Evolutionary conservation across 2,113 vertebrate species (phyloP).

Genomic region (Tychaedon coryphoeus): DNA sequence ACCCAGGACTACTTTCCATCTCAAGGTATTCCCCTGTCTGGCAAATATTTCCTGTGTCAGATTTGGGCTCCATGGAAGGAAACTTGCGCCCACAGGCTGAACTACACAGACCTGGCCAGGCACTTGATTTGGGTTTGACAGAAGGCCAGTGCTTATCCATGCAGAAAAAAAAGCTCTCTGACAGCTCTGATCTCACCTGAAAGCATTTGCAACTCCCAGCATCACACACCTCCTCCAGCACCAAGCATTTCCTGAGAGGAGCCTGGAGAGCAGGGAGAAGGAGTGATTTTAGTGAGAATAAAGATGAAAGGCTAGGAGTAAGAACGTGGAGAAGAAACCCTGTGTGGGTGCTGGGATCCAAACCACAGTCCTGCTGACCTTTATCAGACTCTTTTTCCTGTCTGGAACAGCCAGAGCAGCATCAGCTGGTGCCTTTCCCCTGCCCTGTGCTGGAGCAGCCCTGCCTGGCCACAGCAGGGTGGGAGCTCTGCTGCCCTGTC

Average conservation of each 20-base stretch:
- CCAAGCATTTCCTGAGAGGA: background rate
- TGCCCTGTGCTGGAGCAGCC: background rate
- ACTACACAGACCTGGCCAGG: background rate
- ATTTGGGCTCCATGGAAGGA: background rate
- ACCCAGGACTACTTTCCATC: background rate
- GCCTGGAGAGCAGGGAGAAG: background rate
- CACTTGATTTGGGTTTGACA: background rate
- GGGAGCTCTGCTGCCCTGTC: background rate
- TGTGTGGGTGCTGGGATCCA: background rate
- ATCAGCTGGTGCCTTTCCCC: background rate
- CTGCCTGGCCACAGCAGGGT: background rate
- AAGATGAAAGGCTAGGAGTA: background rate
- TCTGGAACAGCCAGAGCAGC: background rate
- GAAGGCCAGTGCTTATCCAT: background rate
- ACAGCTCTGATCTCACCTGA: background rate
- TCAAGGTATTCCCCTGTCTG: background rate
- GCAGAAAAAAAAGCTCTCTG: background rate
- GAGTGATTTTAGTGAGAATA: background rate
- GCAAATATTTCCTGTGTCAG: background rate
- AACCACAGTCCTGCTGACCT: background rate
- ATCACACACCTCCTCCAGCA: background rate
- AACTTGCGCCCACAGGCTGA: background rate
- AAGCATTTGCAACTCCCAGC: background rate
- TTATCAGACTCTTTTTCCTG: background rate
- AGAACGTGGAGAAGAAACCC: rapidly evolving